A percentile compares a stretch with the other conserved stretches of the same genome.
These are phyloP conservation scores for Catharus ustulatus DNA, from an alignment of 2,797 vertebrate species.

Conservation along the genomic window DNA sequence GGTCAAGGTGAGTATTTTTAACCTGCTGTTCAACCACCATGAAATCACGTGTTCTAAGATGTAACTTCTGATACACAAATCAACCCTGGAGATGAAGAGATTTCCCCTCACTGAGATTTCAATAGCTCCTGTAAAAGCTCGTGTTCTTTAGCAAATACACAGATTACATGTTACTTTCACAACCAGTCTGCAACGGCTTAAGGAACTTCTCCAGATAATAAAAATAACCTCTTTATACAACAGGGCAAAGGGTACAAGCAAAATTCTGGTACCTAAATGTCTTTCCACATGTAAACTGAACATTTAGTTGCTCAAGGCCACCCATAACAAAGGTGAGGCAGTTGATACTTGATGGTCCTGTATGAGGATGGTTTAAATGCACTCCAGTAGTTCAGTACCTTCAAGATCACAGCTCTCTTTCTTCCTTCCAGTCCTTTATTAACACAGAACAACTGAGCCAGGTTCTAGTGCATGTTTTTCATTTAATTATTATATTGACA, in stretches of 20 bases:
- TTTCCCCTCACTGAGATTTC: background rate
- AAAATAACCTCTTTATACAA: background rate
- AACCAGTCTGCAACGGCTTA: background rate
- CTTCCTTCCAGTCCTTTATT: background rate
- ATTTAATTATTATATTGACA: background rate
- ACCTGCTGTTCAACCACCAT: conserved; percentile 39
- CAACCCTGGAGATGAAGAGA: background rate
- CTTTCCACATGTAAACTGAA: background rate
- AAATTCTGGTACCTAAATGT: background rate
- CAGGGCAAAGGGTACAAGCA: background rate
- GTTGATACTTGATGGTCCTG: background rate
- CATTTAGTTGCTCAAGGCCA: rapidly evolving
- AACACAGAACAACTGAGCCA: background rate
- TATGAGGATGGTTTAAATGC: background rate
- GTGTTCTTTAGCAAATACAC: background rate
- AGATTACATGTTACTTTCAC: background rate
- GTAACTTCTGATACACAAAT: conserved; percentile 14
- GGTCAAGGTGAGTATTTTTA: conserved; percentile 59
- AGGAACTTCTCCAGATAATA: background rate
- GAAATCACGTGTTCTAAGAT: conserved; percentile 20
- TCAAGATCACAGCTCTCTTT: background rate
- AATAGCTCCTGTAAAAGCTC: background rate
- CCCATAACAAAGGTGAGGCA: background rate
- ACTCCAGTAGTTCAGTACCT: background rate
- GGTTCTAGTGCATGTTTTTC: background rate